Base-by-base conservation (phyloP, 92 coral and sea anemone species). In the Porites evermanni region DNA sequence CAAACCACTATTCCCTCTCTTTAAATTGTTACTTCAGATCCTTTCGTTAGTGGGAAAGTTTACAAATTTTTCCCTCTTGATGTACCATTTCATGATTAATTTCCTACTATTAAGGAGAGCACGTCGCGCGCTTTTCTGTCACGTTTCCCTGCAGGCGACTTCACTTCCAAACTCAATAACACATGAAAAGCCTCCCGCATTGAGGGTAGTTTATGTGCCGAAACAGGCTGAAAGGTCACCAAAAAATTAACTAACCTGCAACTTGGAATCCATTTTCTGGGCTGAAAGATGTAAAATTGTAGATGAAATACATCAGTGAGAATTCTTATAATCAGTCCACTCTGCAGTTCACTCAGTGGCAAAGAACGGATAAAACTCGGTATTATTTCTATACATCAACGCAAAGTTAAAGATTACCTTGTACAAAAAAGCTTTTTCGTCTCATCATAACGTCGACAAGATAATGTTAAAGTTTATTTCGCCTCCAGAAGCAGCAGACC, bases 181-280 rank as follows among this genome's bases (percentile, higher is more conserved):
- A 53, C 58, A 53, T 53, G 58, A 53, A 53, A 53, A 53, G 8
- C 58, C 58, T 53, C 58, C 2, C 58, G 58, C 58, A 12, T 53
- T 53, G 8, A 53, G 58, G 6, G 58, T 53, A 53, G 58, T 7
- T 53, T 53, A 53, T 53, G 58, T 53, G 58, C 58, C 58, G 58
- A 53, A 53, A 53, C 58, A 53, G 58, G 58, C 58, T 53, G 58
- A 53, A 53, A 53, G 58, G 58, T 53, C 58, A 53, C 58, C 58
- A 53, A 53, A 53, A 53, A 53, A 53, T 53, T 53, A 53, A 53
- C 58, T 64, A 64, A 64, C 68, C 68, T 64, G 68, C 68, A 64
- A 64, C 68, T 64, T 64, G 68, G 68, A 64, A 64, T 64, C 68
- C 68, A 64, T 64, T 64, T 64, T 64, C 68, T 64, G 6, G 68